Evolutionary conservation across 2,797 vertebrate species (phyloP).

Genomic region (Lepilemur septentrionalis): DNA sequence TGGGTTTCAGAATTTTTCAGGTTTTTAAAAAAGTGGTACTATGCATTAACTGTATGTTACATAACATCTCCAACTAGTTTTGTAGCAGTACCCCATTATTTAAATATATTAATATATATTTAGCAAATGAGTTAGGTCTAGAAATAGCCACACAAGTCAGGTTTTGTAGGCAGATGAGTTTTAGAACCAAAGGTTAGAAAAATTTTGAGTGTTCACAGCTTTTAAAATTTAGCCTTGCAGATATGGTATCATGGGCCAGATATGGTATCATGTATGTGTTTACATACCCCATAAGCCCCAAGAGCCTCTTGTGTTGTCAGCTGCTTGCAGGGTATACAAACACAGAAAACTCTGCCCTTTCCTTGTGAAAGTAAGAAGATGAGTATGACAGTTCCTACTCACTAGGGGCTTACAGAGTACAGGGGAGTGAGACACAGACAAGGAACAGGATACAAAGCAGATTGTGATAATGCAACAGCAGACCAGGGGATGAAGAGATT

Average conservation of each 20-base stretch:
- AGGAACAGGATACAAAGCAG: neutral
- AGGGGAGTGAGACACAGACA: neutral
- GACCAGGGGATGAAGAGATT: neutral
- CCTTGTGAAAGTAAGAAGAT: neutral
- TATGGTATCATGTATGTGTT: neutral
- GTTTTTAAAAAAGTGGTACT: slow-evolving; percentile 24
- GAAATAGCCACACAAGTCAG: neutral
- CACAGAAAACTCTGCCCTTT: neutral
- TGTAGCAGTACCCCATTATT: neutral
- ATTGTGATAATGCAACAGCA: neutral
- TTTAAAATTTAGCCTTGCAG: neutral
- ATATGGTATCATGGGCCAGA: neutral
- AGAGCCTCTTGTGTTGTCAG: neutral
- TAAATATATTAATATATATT: neutral
- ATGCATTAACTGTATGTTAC: neutral
- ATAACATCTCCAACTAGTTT: neutral
- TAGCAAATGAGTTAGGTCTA: neutral
- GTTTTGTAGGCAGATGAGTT: neutral
- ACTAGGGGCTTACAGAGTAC: neutral
- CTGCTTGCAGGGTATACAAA: neutral
- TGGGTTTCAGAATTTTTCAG: neutral
- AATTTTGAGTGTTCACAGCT: neutral
- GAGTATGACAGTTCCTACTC: neutral
- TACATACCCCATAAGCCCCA: neutral
- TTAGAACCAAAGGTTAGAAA: slow-evolving; percentile 12